phyloP scores from a whole-genome alignment of 2,113 vertebrate genomes.

The Oriolus oriolus region DNA sequence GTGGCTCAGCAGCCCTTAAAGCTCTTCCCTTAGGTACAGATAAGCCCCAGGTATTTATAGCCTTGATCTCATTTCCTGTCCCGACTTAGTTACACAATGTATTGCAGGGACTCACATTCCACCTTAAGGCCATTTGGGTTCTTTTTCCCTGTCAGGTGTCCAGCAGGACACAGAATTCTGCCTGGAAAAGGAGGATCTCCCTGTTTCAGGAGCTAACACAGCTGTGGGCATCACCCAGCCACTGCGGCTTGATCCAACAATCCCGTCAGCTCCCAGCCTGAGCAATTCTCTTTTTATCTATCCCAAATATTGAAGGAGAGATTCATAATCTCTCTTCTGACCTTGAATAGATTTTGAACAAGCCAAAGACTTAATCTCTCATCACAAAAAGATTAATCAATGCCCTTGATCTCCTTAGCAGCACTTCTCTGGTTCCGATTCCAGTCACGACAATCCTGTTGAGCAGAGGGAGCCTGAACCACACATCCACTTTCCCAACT shows the following conservation, averaged over 20 bases:
- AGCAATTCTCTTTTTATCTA: not conserved
- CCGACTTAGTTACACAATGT: not conserved
- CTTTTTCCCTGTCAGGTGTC: not conserved
- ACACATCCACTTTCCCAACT: not conserved
- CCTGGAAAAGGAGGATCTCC: not conserved
- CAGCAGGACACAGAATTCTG: not conserved
- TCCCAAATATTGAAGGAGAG: not conserved
- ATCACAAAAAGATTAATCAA: not conserved
- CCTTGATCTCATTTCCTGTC: conserved; percentile 20
- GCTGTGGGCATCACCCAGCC: not conserved
- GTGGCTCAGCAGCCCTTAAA: not conserved
- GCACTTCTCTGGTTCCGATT: not conserved
- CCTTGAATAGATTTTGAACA: not conserved
- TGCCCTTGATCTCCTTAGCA: not conserved
- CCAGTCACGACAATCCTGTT: not conserved
- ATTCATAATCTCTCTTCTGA: not conserved
- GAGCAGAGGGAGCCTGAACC: not conserved
- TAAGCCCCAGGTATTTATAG: conserved; percentile 45
- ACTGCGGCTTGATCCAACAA: accelerated
- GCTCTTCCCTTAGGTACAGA: not conserved
- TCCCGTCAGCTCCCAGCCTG: not conserved
- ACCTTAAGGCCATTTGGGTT: not conserved
- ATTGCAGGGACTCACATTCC: not conserved
- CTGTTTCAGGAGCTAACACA: not conserved
- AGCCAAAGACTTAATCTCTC: not conserved